phyloP scores from a whole-genome alignment of 2,113 vertebrate species.

The Osmerus eperlanus region DNA sequence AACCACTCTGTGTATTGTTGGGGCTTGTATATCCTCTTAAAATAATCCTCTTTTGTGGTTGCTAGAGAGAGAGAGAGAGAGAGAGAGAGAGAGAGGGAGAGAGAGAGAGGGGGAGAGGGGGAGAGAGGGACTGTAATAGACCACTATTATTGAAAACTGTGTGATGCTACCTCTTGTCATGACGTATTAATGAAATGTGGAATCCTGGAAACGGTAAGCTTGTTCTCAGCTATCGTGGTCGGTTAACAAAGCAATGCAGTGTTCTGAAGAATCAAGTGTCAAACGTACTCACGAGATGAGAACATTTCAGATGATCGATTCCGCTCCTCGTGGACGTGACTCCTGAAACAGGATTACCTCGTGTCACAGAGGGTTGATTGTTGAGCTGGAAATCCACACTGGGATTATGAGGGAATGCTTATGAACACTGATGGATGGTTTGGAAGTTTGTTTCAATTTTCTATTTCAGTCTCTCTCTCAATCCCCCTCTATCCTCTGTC shows the following conservation, averaged over 20 bases:
- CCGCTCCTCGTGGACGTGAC: conserved; percentile 40
- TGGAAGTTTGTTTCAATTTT: conserved; percentile 22
- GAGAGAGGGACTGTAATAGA: neutral
- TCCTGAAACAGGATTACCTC: conserved; percentile 51
- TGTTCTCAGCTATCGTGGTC: neutral
- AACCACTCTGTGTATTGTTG: conserved; percentile 56
- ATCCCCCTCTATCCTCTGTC: neutral
- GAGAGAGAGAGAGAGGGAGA: conserved; percentile 26
- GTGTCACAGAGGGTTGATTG: conserved; percentile 46
- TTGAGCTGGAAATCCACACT: conserved; percentile 60
- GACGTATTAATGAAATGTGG: too few species aligned
- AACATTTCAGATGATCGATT: conserved; percentile 47
- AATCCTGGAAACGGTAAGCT: too few species aligned
- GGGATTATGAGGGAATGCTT: conserved; percentile 57
- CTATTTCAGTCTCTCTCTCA: neutral
- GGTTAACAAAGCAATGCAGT: conserved; percentile 1
- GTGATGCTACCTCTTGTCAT: too few species aligned
- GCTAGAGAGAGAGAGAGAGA: conserved; percentile 42
- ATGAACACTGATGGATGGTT: conserved; percentile 41
- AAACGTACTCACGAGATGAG: conserved; percentile 37
- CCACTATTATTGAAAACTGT: too few species aligned
- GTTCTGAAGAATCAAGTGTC: conserved; percentile 35
- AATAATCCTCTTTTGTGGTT: conserved; percentile 38
- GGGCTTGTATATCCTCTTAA: conserved; percentile 42
- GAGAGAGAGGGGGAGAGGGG: neutral